Percentiles rank a stretch among this genome's conserved stretches.
phyloP scores from a whole-genome alignment of 1,140 invertebrate species.

The Apis laboriosa region DNA sequence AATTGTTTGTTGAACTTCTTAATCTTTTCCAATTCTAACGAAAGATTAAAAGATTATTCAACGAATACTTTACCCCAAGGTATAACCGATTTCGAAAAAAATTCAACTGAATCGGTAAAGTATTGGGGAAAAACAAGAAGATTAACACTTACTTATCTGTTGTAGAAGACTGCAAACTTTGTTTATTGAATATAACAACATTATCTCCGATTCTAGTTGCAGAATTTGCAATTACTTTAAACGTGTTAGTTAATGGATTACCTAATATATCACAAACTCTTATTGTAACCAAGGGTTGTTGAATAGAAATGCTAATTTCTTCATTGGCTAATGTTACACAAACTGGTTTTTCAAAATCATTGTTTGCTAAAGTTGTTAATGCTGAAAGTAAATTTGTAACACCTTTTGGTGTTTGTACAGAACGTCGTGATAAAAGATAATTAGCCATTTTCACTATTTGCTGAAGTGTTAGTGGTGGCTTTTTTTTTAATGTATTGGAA shows the following conservation, averaged over 20 bases:
- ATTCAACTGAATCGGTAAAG: constrained; percentile 72
- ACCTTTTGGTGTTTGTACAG: constrained; percentile 92
- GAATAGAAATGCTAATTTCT: constrained; percentile 86
- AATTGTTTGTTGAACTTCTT: constrained; percentile 54
- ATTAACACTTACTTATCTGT: constrained; percentile 82
- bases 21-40: constrained; percentile 22
- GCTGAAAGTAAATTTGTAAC: constrained; percentile 90
- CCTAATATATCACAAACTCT: constrained; percentile 94
- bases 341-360: constrained; percentile 86
- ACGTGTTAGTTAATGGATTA: constrained; percentile 83
- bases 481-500: constrained; percentile 85
- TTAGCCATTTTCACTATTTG: constrained; percentile 95
- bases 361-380: constrained; percentile 86
- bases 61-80: constrained; percentile 77
- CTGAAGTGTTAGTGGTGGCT: constrained; percentile 86
- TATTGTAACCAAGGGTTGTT: constrained; percentile 87
- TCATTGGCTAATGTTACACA: constrained; percentile 89
- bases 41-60: constrained; percentile 52
- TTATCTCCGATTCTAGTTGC: constrained; percentile 88
- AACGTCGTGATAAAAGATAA: constrained; percentile 94
- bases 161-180: constrained; percentile 81
- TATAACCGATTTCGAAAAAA: constrained; percentile 74
- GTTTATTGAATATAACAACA: constrained; percentile 88
- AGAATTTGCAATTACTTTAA: constrained; percentile 87
- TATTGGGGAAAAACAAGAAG: constrained; percentile 68